Percentiles rank a stretch among this genome's conserved stretches.
These are phyloP conservation scores for Xenus cinereus DNA, from an alignment of 2,113 vertebrate genomes.

Conservation along the genomic window DNA sequence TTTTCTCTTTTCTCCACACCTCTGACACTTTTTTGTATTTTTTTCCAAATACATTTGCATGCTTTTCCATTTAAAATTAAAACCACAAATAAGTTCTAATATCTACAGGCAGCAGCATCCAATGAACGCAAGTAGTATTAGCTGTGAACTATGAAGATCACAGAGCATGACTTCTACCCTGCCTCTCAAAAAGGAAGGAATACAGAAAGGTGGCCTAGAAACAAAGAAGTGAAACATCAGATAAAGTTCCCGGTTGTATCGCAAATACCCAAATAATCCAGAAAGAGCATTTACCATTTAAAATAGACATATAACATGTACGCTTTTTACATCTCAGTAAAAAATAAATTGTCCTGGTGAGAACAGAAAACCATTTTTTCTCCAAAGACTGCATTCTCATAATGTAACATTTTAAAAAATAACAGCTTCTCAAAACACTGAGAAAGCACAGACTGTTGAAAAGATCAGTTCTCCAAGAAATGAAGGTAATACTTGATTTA, in stretches of 20 bases:
- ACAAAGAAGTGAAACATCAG: not conserved
- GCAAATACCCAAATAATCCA: not conserved
- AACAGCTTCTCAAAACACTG: not conserved
- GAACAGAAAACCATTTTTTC: not conserved
- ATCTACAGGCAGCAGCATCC: not conserved
- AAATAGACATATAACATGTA: not conserved
- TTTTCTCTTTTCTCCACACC: not conserved
- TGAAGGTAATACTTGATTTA: not conserved
- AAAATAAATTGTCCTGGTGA: not conserved
- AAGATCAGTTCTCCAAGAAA: not conserved
- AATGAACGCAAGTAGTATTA: not conserved
- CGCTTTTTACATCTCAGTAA: too few relatives aligned
- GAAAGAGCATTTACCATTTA: not conserved
- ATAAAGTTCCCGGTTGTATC: not conserved
- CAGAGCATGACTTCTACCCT: not conserved
- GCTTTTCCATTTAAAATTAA: not conserved
- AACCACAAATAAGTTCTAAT: not conserved
- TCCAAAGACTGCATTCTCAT: not conserved
- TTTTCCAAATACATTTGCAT: not conserved
- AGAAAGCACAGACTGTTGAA: not conserved
- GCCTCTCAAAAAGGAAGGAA: not conserved
- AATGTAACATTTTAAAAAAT: not conserved
- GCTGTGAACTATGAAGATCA: not conserved
- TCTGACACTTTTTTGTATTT: not conserved
- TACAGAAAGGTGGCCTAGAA: not conserved